A percentile compares a stretch with the other conserved stretches of the same genome.
These are phyloP conservation scores for Achlya flavicornis DNA, from an alignment of 2,888 invertebrate species.

Conservation along the genomic window DNA sequence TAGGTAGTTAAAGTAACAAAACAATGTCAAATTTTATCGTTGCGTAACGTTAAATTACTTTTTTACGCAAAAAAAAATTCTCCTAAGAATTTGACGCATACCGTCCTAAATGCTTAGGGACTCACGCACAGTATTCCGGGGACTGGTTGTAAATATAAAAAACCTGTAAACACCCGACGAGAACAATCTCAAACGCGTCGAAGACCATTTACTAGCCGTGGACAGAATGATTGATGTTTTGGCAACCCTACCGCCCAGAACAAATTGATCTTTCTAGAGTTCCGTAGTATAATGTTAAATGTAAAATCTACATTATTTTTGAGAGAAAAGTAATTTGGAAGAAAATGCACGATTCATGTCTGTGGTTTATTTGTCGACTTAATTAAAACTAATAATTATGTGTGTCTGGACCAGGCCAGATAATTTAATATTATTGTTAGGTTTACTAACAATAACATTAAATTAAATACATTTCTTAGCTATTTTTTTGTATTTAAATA, in stretches of 20 bases:
- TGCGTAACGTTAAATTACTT: no score
- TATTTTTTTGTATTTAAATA: no score
- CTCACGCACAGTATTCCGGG: neutral
- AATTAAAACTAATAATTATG: no score
- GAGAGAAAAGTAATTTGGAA: no score
- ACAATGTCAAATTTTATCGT: no score
- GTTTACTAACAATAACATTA: no score
- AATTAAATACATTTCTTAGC: no score
- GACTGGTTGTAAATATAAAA: neutral
- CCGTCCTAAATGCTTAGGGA: neutral
- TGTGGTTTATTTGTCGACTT: no score
- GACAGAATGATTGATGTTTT: slow-evolving; percentile 44
- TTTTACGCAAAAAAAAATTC: neutral
- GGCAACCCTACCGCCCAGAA: slow-evolving; percentile 26
- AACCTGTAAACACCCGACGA: neutral
- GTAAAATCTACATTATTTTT: neutral
- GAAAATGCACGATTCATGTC: no score
- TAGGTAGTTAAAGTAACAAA: no score
- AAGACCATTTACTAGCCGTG: slow-evolving; percentile 34
- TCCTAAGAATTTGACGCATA: slow-evolving; percentile 1
- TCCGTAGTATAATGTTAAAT: neutral
- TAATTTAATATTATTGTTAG: no score
- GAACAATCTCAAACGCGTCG: slow-evolving; percentile 20
- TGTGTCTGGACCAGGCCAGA: no score
- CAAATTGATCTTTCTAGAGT: slow-evolving; percentile 14